Base-by-base conservation (phyloP, 2,888 invertebrate species). In the Parascotia fuliginaria region DNA sequence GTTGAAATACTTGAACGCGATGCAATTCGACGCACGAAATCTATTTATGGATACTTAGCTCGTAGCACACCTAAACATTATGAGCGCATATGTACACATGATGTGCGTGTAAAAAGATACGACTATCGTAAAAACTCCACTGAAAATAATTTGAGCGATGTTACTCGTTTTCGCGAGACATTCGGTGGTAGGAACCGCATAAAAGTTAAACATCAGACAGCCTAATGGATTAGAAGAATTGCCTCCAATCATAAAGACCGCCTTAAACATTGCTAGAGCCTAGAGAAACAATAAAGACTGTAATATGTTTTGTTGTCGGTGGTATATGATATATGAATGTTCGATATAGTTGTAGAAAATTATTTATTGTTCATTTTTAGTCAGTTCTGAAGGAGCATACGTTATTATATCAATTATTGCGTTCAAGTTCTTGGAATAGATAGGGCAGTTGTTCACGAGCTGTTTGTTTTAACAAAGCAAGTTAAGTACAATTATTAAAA, bases 221-320 rank as follows among this genome's bases (percentile, higher is more conserved):
- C 76, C 85, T 90, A 91, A 92, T 92, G 91, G 89, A 92, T 92
- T 92, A 91, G 86, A 89, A 88, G 86, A 87, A 89, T 85, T 88
- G 87, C 85, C 79, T 83, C 71, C 83, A 85, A 86, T 85, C 85
- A 85, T 87, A 85, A 86, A 85, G 78, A 61, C 75, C 60, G 77
- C 74, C 83, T 74, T 75, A 77, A 79, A 79, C 81, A 81, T 81
- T 80, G 81, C 74, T 76, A 75, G 67, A 77, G 80, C 77, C 79
- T 81, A 83, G 72, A 73, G 73, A 77, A 83, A 84, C 75, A 84
- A 85, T 82, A 81, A 79, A 79, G 74, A 74, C 68, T 73, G 74
- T 77, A 73, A 78, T 80, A 77, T 79, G 77, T 79, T 74, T 78
- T 76, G 76, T 77, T 75, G 77, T 77, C 73, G 52, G 70, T 69